These are phyloP conservation scores for Cryptus viduatorius DNA, from an alignment of 2,888 invertebrate species.

Conservation along the genomic window DNA sequence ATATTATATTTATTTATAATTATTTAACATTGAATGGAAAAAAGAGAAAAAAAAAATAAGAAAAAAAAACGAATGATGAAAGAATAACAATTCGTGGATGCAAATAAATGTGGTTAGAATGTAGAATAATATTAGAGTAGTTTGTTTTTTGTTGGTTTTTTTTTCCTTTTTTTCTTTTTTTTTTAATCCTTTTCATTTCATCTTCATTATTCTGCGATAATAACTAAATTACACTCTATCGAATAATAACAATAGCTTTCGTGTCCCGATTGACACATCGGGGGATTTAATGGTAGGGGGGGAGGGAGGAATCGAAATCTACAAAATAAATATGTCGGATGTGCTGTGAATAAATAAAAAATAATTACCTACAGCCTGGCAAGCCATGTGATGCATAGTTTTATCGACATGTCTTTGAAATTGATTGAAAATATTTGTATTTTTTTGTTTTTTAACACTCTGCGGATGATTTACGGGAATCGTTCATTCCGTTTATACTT, in stretches of 20 bases:
- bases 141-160: slow-evolving; percentile 67
- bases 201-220: slow-evolving; percentile 61
- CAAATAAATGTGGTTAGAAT: slow-evolving; percentile 84
- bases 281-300: slow-evolving; percentile 35
- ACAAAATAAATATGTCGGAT: slow-evolving; percentile 54
- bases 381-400: slow-evolving; percentile 60
- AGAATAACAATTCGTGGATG: slow-evolving; percentile 84
- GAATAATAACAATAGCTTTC: slow-evolving; percentile 67
- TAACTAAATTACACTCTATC: slow-evolving; percentile 70
- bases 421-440: slow-evolving; percentile 54
- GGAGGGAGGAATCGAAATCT: slow-evolving; percentile 37
- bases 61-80: slow-evolving; percentile 72
- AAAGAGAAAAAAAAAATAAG: slow-evolving; percentile 63
- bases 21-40: slow-evolving; percentile 85
- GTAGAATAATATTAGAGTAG: slow-evolving; percentile 82
- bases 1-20: slow-evolving; percentile 84
- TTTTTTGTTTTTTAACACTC: not conserved
- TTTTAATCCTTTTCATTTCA: slow-evolving; percentile 42
- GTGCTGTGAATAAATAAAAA: slow-evolving; percentile 62
- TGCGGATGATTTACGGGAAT: slow-evolving; percentile 42
- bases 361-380: slow-evolving; percentile 62
- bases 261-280: slow-evolving; percentile 47
- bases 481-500: slow-evolving; percentile 23
- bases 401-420: slow-evolving; percentile 42
- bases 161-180: slow-evolving; percentile 45